Evolutionary conservation across 2,113 vertebrate genomes (phyloP), one percentile per base, ranked within the genome.

Genomic region (Alectura lathami): DNA sequence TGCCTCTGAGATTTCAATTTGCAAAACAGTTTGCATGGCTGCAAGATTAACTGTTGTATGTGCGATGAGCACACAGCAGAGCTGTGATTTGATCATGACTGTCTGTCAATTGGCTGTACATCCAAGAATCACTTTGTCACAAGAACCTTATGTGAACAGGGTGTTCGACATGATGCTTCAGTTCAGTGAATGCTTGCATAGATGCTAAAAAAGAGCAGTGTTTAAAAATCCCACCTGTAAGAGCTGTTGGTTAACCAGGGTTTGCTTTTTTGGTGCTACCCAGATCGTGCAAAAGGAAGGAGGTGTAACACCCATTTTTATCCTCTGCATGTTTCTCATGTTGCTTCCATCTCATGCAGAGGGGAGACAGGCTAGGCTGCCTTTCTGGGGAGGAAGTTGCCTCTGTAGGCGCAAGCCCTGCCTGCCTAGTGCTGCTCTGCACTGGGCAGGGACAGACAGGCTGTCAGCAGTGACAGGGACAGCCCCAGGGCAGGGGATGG

Each of bases 1-100:
- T 82, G 91, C 96, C 90, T 94, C 85, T 70, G 95, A 93, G 96
- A 88, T 83, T 96, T 91, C 70, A 89, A 79, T 95, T 96, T 96
- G 93, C 82, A 93, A 89, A 96, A 51, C 63, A 92, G 75, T 88
- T 89, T 94, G 87, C 83, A 51, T 40, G 82, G 60, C 85, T 91
- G 87, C 85, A 88, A 78, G 72, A 96, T 96, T 91, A 96, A 88
- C 89, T 86, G 85, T 83, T 93, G 72, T 83, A 59, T 26, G 83
- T 63, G 73, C 0, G 0, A 53, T 29, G 87, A 86, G 64, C 88
- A 40, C 6, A 51, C 14, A 83, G 89, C 87, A 83, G 85, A 59
- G 62, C 8, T 63, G 43, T 20, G 72, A 14, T 78, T 60, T 60
- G 89, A 85, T 85, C 73, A 4, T 36, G 53, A 26, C 68, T 81